phyloP scores from a whole-genome alignment of 2,113 vertebrate species.

The Lagopus leucura region DNA sequence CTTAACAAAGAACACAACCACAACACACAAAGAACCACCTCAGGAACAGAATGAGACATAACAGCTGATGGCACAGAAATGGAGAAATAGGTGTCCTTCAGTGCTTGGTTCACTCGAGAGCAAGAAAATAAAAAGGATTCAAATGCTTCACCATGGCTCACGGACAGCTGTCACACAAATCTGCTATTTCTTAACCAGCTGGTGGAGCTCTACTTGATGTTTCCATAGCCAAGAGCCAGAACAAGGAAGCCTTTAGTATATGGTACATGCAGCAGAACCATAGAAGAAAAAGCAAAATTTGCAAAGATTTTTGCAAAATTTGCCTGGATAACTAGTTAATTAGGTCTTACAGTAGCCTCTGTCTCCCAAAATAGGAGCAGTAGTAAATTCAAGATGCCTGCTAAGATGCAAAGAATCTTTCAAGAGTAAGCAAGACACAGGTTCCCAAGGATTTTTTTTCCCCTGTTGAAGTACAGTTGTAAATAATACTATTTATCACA shows the following conservation, averaged over 20 bases:
- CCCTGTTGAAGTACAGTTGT: background rate
- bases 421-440: background rate
- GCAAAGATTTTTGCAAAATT: background rate
- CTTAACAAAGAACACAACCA: fast-evolving
- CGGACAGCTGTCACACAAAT: background rate
- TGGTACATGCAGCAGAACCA: background rate
- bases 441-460: background rate
- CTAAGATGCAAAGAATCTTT: background rate
- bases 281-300: background rate
- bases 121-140: background rate
- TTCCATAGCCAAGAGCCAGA: background rate
- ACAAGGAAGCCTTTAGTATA: background rate
- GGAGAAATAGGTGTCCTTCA: background rate
- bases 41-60: background rate
- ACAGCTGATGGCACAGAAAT: background rate
- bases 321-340: background rate
- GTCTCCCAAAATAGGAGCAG: background rate
- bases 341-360: background rate
- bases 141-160: background rate
- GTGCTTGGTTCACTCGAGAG: background rate
- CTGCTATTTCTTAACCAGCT: slow-evolving; percentile 18
- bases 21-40: background rate
- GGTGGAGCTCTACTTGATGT: slow-evolving; percentile 36
- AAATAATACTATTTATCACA: background rate
- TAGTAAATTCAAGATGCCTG: background rate